Percentiles rank a stretch among this genome's conserved stretches.
phyloP scores from a whole-genome alignment of 2,797 vertebrate species.

The Urocyon cinereoargenteus region DNA sequence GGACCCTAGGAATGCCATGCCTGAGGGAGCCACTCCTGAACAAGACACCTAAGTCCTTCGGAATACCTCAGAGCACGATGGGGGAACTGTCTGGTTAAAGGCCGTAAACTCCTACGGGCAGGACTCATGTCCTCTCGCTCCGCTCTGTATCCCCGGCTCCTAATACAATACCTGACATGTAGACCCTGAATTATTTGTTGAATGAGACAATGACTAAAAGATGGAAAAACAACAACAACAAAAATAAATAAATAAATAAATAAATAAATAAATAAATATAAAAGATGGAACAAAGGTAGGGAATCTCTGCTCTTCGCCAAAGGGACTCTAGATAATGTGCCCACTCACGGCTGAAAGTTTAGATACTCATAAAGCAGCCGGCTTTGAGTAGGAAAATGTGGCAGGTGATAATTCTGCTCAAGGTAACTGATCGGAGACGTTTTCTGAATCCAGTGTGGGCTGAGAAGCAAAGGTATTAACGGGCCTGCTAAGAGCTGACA shows the following conservation, averaged over 20 bases:
- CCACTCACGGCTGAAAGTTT: conserved; percentile 2
- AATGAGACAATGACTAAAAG: neutral
- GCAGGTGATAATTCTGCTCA: conserved; percentile 68
- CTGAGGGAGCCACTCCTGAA: neutral
- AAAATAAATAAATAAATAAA: no score
- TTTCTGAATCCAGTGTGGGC: conserved; percentile 49
- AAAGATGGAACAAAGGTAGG: neutral
- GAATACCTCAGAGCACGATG: neutral
- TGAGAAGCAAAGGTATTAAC: conserved; percentile 68
- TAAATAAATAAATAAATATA: neutral
- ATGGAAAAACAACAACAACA: neutral
- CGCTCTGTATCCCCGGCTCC: neutral
- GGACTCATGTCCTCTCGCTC: neutral
- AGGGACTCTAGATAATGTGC: neutral
- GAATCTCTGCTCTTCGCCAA: conserved; percentile 30
- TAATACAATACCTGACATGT: neutral
- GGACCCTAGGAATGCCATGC: neutral
- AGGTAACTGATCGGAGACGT: conserved; percentile 66
- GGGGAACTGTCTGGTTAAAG: neutral
- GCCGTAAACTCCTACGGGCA: neutral
- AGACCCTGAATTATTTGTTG: neutral
- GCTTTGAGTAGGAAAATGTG: conserved; percentile 48
- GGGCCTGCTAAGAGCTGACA: conserved; percentile 47
- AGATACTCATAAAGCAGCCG: conserved; percentile 59
- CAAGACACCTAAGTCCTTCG: neutral